A percentile compares a stretch with the other conserved stretches of the same genome.
Conservation (phyloP, 2,113 vertebrate genomes). For the Chrysemys picta region DNA sequence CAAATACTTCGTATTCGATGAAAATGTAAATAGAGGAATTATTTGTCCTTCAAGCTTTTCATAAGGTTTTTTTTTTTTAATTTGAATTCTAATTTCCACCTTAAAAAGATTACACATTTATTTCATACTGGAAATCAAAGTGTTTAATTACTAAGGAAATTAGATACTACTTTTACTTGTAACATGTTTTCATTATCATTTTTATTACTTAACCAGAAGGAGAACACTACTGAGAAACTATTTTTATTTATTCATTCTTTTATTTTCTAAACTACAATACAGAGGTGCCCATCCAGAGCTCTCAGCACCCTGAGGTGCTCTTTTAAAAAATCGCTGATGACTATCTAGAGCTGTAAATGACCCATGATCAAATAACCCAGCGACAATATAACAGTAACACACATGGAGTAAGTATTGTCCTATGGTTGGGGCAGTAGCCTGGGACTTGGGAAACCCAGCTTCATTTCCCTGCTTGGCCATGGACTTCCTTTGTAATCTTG, state of each 20-base stretch:
- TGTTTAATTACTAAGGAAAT: neutral
- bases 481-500: neutral
- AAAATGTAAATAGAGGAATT: neutral
- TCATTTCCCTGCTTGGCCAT: neutral
- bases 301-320: neutral
- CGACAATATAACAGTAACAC: neutral
- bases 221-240: neutral
- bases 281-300: neutral
- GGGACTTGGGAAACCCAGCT: neutral
- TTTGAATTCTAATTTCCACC: neutral
- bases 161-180: neutral
- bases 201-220: neutral
- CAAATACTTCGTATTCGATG: neutral
- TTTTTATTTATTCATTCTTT: neutral
- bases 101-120: neutral
- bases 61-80: neutral
- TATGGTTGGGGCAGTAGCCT: neutral
- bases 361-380: neutral
- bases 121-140: neutral
- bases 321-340: neutral
- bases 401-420: neutral
- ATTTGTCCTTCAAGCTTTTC: neutral
- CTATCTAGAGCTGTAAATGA: neutral
- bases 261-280: neutral
- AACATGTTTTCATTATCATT: neutral